A percentile compares a stretch with the other conserved stretches of the same genome.
Evolutionary conservation across 2,113 vertebrate species (phyloP).

Genomic region (Noturus placidus): DNA sequence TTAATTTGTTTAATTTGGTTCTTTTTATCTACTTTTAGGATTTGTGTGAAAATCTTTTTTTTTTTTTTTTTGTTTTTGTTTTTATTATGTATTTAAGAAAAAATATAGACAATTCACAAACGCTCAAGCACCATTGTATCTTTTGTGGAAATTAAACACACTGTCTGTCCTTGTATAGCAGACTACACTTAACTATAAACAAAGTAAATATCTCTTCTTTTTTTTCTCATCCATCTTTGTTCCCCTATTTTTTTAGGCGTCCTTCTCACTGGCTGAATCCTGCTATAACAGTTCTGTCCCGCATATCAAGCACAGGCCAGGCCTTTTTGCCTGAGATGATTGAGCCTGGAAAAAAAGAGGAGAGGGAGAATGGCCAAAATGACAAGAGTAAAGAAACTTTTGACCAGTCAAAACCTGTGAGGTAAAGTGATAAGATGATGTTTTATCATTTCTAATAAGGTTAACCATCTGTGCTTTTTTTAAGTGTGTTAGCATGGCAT

Average conservation of each 20-base stretch:
- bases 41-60: too few species aligned
- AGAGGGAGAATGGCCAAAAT: constrained; percentile 47
- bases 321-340: constrained; percentile 55
- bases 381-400: constrained; percentile 52
- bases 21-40: too few species aligned
- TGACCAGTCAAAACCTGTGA: constrained; percentile 67
- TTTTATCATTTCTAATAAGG: not conserved
- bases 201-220: not conserved
- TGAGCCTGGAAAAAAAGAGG: constrained; percentile 46
- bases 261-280: constrained; percentile 91
- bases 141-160: not conserved
- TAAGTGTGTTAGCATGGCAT: not conserved
- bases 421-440: constrained; percentile 57
- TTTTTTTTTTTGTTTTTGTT: too few species aligned
- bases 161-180: not conserved
- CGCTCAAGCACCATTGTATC: not conserved
- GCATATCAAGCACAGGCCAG: constrained; percentile 65
- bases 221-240: not conserved
- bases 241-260: constrained; percentile 66
- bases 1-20: too few species aligned
- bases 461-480: not conserved
- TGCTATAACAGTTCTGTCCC: constrained; percentile 71
- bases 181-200: not conserved
- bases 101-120: too few species aligned
- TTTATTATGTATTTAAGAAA: too few species aligned